Evolutionary conservation across 2,888 invertebrate genomes (phyloP), one percentile per base, ranked within the genome.

Genomic region (Trachelus stipa): DNA sequence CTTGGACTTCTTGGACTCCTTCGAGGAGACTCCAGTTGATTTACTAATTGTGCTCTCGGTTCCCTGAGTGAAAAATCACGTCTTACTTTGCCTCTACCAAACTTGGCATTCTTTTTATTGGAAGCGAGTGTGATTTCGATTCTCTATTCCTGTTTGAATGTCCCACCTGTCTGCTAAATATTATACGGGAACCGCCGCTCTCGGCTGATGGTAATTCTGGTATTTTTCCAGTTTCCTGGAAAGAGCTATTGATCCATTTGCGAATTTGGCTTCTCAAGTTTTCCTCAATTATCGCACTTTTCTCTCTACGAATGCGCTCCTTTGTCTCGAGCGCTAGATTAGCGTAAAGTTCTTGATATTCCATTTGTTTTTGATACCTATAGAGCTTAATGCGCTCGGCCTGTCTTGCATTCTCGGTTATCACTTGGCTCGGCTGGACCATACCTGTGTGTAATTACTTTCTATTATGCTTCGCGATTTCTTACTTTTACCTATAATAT

Each of bases 151-250:
- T 15, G 12, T 4, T 15, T 4, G 40, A 40, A 40, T 15, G 15
- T 12, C 12, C 30, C 68, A 89, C 96, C 92, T 96, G 96, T 85
- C 96, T 92, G 85, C 96, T 96, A 83, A 98, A 95, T 91, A 98
- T 95, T 81, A 96, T 93, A 84, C 96, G 93, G 0, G 98, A 98
- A 0, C 98, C 98, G 11, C 98, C 98, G 85, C 96, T 95, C 87
- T 98, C 98, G 82, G 96, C 97, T 3, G 97, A 95, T 0, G 98
- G 98, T 86, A 97, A 95, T 84, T 98, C 98, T 0, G 99, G 98
- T 87, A 98, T 95, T 88, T 96, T 96, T 35, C 96, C 97, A 9
- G 96, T 96, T 86, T 95, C 95, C 69, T 95, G 94, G 90, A 96
- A 96, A 88, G 96, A 97, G 84, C 96, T 96, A 83, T 95, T 94